A percentile compares a stretch with the other conserved stretches of the same genome.
Conservation (phyloP, 2,113 vertebrate genomes). For the Coptodon rendalli region DNA sequence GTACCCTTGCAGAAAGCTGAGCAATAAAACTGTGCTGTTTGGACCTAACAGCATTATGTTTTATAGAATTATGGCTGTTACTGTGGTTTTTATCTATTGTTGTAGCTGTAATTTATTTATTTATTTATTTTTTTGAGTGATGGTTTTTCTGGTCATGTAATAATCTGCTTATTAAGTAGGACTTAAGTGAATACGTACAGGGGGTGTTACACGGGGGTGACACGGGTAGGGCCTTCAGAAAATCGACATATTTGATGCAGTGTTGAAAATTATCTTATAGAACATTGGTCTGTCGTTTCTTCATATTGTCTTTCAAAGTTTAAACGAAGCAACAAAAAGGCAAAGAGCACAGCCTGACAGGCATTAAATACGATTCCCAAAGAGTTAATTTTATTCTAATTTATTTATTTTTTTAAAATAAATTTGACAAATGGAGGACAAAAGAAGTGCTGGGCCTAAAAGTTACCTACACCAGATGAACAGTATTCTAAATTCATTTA, state of each 20-base stretch:
- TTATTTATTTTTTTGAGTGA: background rate
- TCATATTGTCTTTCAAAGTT: background rate
- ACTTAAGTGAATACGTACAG: background rate
- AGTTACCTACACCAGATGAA: background rate
- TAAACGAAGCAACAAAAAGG: background rate
- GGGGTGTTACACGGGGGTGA: background rate
- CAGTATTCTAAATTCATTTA: background rate
- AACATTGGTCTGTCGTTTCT: background rate
- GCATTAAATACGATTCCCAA: background rate
- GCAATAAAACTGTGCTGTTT: constrained; percentile 97
- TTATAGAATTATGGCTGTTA: constrained; percentile 57
- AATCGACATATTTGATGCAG: background rate
- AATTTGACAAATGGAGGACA: background rate
- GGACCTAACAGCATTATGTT: constrained; percentile 85
- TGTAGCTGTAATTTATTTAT: background rate
- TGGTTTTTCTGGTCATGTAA: background rate
- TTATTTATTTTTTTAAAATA: background rate
- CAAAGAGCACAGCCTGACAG: background rate
- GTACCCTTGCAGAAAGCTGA: constrained; percentile 83
- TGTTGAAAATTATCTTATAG: background rate
- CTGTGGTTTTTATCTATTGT: background rate
- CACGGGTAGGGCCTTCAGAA: background rate
- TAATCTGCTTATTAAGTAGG: background rate
- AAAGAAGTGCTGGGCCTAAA: background rate
- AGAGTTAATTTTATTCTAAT: background rate